These are phyloP conservation scores for Momotus momota DNA, from an alignment of 2,797 vertebrate species.

Conservation along the genomic window DNA sequence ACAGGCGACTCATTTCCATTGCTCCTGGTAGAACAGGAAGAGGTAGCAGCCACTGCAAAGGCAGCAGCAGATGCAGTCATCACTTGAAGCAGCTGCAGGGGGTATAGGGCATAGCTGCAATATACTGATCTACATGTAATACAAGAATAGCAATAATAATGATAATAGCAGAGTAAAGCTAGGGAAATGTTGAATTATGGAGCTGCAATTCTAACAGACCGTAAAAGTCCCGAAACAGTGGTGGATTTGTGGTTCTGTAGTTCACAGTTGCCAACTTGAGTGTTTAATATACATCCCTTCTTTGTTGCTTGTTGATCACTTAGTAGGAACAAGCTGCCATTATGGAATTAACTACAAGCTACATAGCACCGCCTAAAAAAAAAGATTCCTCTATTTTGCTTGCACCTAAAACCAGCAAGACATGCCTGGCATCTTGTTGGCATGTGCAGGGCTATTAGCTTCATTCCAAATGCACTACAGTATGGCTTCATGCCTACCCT, in stretches of 20 bases:
- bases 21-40: neutral
- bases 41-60: neutral
- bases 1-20: neutral
- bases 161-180: neutral
- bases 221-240: neutral
- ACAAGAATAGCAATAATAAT: neutral
- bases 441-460: neutral
- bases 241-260: neutral
- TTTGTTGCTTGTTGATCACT: neutral
- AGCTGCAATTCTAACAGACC: neutral
- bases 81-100: neutral
- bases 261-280: neutral
- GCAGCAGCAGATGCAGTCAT: neutral
- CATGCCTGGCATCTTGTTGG: neutral
- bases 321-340: neutral
- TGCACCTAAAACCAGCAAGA: neutral
- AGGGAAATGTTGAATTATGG: neutral
- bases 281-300: neutral
- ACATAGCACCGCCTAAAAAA: neutral
- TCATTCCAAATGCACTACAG: fast-evolving
- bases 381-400: neutral
- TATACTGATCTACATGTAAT: neutral
- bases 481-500: neutral
- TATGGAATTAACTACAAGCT: neutral
- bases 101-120: neutral